Base-by-base conservation (phyloP, 2,888 invertebrate genomes). In the Dyspetes luteomarginatus region DNA sequence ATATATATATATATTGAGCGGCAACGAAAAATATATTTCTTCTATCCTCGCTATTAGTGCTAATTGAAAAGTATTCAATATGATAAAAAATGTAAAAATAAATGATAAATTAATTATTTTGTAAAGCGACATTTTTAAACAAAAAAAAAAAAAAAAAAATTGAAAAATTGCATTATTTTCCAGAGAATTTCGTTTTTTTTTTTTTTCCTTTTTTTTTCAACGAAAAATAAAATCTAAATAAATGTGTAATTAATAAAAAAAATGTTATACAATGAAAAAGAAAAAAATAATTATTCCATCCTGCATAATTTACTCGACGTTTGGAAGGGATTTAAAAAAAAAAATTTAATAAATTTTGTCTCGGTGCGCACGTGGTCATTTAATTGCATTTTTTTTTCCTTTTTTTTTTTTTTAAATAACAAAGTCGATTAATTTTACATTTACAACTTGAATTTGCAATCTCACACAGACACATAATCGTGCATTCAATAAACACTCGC, bases 361-460 rank as follows among this genome's bases (percentile, higher is more conserved):
- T 64, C 43, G n/a, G 50, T 68, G 41, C 22, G 24, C 41, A 75
- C 67, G 68, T 68, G 68, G 15, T 68, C 36, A 24, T 78, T 78
- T 78, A 62, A 78, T 73, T 62, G 12, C 52, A 55, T 74, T 78
- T 65, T 36, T 30, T 17, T 1, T 28, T 58, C 24, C 5, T 26
- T 24, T 58, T 48, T 28, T 9, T 45, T 26, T 28, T 56, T 73
- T 73, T 55, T n/a, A n/a, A n/a, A 50, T 36, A 67, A 68, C 45
- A 36, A 36, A 72, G 60, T 56, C 74, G 36, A 62, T 45, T 64
- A 55, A 62, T 55, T 36, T 62, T 45, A 68, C 60, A 48, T 55
- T 36, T 69, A 56, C 22, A 62, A 64, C 19, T 62, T 68, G 56
- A 28, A 69, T 62, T 45, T 9, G 30, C 41, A 45, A 9, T 64